Conservation (phyloP, 2,797 vertebrate species). For the Anas bernieri region DNA sequence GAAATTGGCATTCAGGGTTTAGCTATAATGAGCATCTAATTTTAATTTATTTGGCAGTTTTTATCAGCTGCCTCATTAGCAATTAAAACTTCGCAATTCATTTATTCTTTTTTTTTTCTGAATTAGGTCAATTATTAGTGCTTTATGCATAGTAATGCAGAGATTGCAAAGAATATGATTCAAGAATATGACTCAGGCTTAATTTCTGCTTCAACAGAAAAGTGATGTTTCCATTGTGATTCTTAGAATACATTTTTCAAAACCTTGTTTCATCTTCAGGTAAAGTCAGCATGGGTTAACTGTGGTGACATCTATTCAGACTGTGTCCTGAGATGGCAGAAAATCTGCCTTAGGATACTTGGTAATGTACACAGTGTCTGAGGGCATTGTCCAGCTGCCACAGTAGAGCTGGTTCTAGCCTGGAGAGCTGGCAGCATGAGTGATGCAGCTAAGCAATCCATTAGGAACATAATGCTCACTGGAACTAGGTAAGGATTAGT, state of each 20-base stretch:
- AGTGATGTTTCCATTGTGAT: not conserved
- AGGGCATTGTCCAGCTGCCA: not conserved
- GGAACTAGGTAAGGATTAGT: not conserved
- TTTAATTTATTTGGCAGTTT: not conserved
- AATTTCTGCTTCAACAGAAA: not conserved
- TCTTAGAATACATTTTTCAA: not conserved
- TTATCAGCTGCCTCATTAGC: not conserved
- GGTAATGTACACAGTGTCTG: not conserved
- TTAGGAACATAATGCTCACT: not conserved
- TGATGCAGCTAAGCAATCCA: not conserved
- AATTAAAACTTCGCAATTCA: not conserved
- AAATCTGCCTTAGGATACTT: not conserved
- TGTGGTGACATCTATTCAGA: not conserved
- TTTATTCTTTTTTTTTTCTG: not conserved
- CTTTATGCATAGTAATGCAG: not conserved
- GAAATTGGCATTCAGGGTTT: not conserved
- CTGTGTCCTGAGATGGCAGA: not conserved
- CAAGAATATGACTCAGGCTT: not conserved
- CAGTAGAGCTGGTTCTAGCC: not conserved
- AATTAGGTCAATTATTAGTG: not conserved
- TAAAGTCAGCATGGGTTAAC: not conserved
- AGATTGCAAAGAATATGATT: not conserved
- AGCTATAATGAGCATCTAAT: not conserved
- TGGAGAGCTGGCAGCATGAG: not conserved
- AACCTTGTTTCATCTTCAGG: not conserved